Evolutionary conservation across 2,797 vertebrate species (phyloP), one percentile per base, ranked within the genome.

Genomic region (Geotrypetes seraphini): DNA sequence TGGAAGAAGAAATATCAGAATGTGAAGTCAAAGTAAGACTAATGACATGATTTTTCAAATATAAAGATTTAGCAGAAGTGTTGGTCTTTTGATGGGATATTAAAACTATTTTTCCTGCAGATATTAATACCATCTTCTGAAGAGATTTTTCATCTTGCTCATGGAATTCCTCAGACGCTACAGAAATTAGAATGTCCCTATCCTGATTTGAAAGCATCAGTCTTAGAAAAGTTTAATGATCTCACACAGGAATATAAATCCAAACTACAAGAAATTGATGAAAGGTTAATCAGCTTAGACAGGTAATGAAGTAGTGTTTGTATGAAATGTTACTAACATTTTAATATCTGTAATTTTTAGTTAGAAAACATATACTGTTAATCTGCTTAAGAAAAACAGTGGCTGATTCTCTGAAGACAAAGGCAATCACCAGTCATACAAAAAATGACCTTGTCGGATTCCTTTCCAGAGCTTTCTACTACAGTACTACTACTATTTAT

Each of bases 111-210:
- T 43, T 39, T 37, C 12, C 38, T 39, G 3, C 52, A 81, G 81
- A 43, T 16, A 17, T 18, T 61, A 35, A 15, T 1, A 2, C 3
- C 7, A 27, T 22, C 63, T 50, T 67, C 42, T 36, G 62, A 74
- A 40, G 72, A 69, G 59, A 72, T 45, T 30, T 42, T 16, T 4
- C 33, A 32, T 4, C 39, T 57, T 29, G 51, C 60, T 17, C 60
- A 57, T 21, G 53, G 55, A 7, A 31, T 88, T 47, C 91, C 92
- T 6, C 14, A 49, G 2, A 78, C 86, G 34, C 57, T 97, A 27
- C 59, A 84, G 50, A 48, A 61, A 20, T 68, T 86, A 40, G 79
- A 88, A 5, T 92, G 87, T 33, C 86, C 85, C 1, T 88, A 78
- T 38, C 79, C 85, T n/a, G 82, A 86, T 33, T 30, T 94, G 60